Evolutionary conservation across 2,888 invertebrate species (phyloP), one percentile per base, ranked within the genome.

Genomic region (Campopleginae sp.): DNA sequence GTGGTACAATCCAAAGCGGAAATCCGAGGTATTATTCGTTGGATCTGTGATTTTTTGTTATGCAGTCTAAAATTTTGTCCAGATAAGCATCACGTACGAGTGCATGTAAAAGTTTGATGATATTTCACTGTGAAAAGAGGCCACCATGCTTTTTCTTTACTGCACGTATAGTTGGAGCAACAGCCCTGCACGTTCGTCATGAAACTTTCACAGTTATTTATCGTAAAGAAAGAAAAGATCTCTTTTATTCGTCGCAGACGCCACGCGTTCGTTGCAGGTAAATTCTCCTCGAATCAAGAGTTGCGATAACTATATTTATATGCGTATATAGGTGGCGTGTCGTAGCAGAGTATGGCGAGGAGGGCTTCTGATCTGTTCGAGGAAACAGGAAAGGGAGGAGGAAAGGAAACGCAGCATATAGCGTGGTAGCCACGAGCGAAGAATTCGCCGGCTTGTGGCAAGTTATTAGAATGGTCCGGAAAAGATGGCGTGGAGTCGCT

Each of bases 381-480:
- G 46, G 65, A 66, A 63, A 54, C 51, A 27, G 51, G 78, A 86
- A 86, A 19, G 27, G 42, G 42, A 58, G 54, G 75, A 86, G 86
- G 19, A 27, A n/a, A 51, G 51, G n/a, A 33, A 33, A 48, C 19
- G 86, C 76, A 85, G 87, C 87, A 87, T 87, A 83, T 79, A 80
- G 74, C 58, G 70, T 65, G 78, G 86, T 83, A 85, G 80, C 86
- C 87, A 83, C 86, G 82, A 82, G 80, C 80, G 82, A 74, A 74
- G 86, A 80, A 80, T 83, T 80, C 80, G 74, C 86, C 86, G 86
- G 86, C 83, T 86, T 80, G 80, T 54, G 80, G 91, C 91, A 92
- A 94, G 93, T 94, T 94, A 94, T 94, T 93, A 93, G 94, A 94
- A 94, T 94, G 93, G 93, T 92, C 93, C 94, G 94, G 94, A 94